phyloP scores from a whole-genome alignment of 2,113 vertebrate genomes.

The Mohoua ochrocephala region DNA sequence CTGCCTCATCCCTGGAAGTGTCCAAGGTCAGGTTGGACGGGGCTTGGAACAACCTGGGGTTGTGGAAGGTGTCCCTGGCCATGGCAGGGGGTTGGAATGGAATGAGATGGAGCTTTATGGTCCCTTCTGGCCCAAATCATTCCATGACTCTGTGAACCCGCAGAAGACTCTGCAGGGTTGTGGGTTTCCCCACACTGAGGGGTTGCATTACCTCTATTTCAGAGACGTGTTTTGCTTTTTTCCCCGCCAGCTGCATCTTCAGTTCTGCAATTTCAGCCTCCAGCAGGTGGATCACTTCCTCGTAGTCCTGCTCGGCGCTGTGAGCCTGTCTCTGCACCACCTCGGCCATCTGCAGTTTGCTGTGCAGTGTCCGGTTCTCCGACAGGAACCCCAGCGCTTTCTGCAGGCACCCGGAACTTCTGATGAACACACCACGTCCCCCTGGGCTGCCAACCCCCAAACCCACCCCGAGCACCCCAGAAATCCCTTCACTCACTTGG shows the following conservation, averaged over 20 bases:
- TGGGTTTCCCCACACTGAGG: background rate
- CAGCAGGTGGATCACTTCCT: slow-evolving; percentile 87
- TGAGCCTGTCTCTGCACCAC: slow-evolving; percentile 70
- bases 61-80: background rate
- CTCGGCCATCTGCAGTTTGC: slow-evolving; percentile 76
- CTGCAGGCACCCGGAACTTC: slow-evolving; percentile 48
- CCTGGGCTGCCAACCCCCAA: background rate
- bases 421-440: background rate
- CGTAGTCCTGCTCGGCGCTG: slow-evolving; percentile 86
- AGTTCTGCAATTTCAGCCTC: slow-evolving; percentile 88
- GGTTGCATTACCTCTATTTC: slow-evolving; percentile 62
- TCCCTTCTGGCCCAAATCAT: background rate
- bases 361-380: slow-evolving; percentile 79
- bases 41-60: background rate
- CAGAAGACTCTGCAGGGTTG: background rate
- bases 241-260: slow-evolving; percentile 78
- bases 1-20: background rate
- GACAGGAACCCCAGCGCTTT: slow-evolving; percentile 78
- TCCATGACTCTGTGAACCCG: background rate
- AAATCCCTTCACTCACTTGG: slow-evolving; percentile 69
- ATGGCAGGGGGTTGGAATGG: background rate
- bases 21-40: accelerated
- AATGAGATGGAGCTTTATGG: background rate
- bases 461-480: background rate
- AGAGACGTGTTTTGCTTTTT: slow-evolving; percentile 58